A percentile compares a stretch with the other conserved stretches of the same genome.
These are phyloP conservation scores for Rhea americana DNA, from an alignment of 2,113 vertebrate species.

Conservation along the genomic window DNA sequence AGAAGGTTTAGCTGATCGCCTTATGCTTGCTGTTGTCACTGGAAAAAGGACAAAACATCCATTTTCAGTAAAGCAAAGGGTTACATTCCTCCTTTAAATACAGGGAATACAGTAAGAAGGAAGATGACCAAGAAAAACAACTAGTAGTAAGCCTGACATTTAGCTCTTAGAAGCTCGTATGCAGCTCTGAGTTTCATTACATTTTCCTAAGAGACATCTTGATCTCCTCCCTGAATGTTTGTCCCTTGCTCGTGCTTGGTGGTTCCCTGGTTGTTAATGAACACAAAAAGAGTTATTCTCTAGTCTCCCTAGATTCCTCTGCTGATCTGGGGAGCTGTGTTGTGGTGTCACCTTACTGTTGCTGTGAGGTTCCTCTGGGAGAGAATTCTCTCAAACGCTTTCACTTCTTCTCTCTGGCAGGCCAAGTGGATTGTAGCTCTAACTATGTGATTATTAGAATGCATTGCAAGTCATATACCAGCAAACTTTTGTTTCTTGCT, in stretches of 20 bases:
- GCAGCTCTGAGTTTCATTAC: neutral
- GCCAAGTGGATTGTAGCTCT: neutral
- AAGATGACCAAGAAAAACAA: neutral
- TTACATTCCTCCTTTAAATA: neutral
- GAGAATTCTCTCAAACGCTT: neutral
- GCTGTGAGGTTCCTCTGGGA: neutral
- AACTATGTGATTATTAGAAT: conserved; percentile 17
- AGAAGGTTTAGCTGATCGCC: neutral
- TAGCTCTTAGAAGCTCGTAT: neutral
- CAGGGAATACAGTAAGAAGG: neutral
- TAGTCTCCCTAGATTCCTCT: neutral
- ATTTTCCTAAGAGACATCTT: neutral
- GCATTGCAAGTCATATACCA: conserved; percentile 14
- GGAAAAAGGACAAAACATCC: neutral
- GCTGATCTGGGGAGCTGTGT: neutral
- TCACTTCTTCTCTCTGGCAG: neutral
- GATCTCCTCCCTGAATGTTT: neutral
- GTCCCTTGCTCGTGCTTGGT: neutral
- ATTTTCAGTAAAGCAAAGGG: neutral
- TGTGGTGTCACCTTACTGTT: neutral
- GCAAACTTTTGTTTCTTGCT: neutral
- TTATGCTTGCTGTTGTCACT: neutral
- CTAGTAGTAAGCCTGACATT: neutral
- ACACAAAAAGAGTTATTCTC: neutral
- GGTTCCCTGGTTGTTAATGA: neutral